These are phyloP conservation scores for Drosophila anomalipes DNA, from an alignment of 2,888 invertebrate species.

Conservation along the genomic window DNA sequence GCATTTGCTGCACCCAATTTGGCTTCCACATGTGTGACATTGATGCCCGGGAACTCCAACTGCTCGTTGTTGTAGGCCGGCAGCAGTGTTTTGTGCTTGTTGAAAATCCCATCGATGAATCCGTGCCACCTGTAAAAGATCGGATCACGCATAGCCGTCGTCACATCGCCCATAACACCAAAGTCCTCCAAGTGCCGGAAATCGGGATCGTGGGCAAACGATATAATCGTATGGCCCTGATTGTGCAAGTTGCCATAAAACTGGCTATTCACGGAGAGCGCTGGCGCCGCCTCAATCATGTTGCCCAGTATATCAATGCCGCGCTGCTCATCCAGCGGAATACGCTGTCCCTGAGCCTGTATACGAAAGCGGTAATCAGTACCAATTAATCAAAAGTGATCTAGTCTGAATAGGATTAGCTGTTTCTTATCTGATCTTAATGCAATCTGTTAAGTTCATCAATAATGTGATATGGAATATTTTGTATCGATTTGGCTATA, in stretches of 20 bases:
- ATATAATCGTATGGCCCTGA: constrained; percentile 91
- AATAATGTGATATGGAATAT: too few relatives aligned
- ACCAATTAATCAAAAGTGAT: background rate
- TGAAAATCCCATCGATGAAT: constrained; percentile 91
- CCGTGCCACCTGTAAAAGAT: constrained; percentile 95
- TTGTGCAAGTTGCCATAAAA: constrained; percentile 94
- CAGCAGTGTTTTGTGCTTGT: constrained; percentile 88
- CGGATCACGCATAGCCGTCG: constrained; percentile 94
- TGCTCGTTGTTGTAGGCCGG: constrained; percentile 86
- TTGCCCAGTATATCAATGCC: constrained; percentile 93
- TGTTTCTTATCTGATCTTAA: too few relatives aligned
- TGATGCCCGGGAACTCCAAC: constrained; percentile 65
- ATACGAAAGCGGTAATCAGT: background rate
- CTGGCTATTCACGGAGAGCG: constrained; percentile 88
- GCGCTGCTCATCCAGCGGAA: constrained; percentile 84
- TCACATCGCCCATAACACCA: constrained; percentile 92
- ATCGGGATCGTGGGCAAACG: constrained; percentile 93
- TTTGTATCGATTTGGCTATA: too few relatives aligned
- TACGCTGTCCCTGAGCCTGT: constrained; percentile 70
- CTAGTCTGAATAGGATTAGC: too few relatives aligned
- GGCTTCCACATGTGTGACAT: constrained; percentile 65
- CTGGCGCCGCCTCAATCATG: constrained; percentile 89
- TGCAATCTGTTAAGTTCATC: too few relatives aligned
- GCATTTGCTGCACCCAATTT: constrained; percentile 67
- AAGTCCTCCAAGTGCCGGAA: constrained; percentile 89